Evolutionary conservation across 1,140 invertebrate species (phyloP).

Genomic region (Chironomus tepperi): DNA sequence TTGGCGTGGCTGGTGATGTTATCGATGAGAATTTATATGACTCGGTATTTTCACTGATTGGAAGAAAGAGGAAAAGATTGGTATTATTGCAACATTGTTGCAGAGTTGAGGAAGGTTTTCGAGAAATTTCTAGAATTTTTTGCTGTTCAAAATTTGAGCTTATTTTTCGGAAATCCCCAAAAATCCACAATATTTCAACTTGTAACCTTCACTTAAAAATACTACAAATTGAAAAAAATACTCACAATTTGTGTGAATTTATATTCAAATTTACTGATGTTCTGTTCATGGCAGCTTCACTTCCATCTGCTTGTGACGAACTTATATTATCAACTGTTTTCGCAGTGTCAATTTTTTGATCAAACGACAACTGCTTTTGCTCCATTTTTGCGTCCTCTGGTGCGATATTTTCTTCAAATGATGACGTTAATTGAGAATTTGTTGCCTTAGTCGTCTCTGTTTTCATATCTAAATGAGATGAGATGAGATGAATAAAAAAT

Average conservation of each 20-base stretch:
- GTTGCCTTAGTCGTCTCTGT: background rate
- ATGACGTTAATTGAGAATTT: background rate
- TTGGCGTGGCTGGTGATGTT: slow-evolving; percentile 27
- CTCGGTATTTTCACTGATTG: too few species aligned
- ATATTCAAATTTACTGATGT: background rate
- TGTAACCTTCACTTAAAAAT: too few species aligned
- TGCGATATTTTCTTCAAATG: background rate
- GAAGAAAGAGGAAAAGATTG: too few species aligned
- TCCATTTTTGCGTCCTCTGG: background rate
- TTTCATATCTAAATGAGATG: background rate
- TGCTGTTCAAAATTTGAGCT: too few species aligned
- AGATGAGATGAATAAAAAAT: background rate
- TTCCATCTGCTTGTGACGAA: background rate
- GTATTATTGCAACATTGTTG: too few species aligned
- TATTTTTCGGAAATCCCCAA: too few species aligned
- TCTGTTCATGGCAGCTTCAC: background rate
- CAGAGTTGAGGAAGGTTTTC: too few species aligned
- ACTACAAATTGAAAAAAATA: too few species aligned
- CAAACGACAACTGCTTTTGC: slow-evolving; percentile 11
- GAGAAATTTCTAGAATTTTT: too few species aligned
- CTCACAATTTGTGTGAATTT: too few species aligned
- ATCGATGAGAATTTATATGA: background rate
- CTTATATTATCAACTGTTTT: background rate
- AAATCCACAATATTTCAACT: too few species aligned
- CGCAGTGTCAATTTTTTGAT: slow-evolving; percentile 28